phyloP scores from a whole-genome alignment of 2,797 vertebrate genomes.

The Hyperoplus immaculatus region DNA sequence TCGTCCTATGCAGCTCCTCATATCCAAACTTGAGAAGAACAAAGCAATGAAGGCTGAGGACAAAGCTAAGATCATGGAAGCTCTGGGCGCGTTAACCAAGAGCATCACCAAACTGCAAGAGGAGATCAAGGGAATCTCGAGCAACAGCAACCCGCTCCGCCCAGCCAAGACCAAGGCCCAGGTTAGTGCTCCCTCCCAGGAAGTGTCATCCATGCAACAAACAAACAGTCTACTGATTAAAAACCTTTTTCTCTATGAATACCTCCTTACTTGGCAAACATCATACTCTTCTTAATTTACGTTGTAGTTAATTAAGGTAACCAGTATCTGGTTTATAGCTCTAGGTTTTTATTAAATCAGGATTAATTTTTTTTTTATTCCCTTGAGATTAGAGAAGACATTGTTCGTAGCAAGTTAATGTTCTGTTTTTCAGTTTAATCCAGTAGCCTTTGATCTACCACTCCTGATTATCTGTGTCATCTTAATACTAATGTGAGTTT shows the following conservation, averaged over 20 bases:
- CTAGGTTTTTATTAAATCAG: neutral
- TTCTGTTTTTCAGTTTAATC: neutral
- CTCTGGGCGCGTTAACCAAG: conserved; percentile 91
- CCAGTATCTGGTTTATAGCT: neutral
- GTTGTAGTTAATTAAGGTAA: neutral
- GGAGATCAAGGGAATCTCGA: conserved; percentile 93
- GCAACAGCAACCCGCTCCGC: conserved; percentile 81
- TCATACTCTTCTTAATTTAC: neutral
- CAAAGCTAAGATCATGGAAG: conserved; percentile 97
- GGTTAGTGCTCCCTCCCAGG: conserved; percentile 78
- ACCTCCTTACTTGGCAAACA: no score
- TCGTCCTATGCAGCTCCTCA: conserved; percentile 88
- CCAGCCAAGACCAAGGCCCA: conserved; percentile 93
- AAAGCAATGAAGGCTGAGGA: conserved; percentile 95
- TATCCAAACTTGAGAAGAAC: conserved; percentile 97
- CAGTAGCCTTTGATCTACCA: neutral
- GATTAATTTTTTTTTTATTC: neutral
- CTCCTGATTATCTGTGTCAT: neutral
- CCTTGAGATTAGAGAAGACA: neutral
- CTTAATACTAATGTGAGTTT: conserved; percentile 6
- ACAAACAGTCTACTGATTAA: neutral
- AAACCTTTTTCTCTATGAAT: neutral
- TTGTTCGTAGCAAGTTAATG: neutral
- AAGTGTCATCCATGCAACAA: neutral
- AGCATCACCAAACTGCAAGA: conserved; percentile 97